These are phyloP conservation scores for Clarias pachynema DNA, from an alignment of 2,797 vertebrate species.

Conservation along the genomic window DNA sequence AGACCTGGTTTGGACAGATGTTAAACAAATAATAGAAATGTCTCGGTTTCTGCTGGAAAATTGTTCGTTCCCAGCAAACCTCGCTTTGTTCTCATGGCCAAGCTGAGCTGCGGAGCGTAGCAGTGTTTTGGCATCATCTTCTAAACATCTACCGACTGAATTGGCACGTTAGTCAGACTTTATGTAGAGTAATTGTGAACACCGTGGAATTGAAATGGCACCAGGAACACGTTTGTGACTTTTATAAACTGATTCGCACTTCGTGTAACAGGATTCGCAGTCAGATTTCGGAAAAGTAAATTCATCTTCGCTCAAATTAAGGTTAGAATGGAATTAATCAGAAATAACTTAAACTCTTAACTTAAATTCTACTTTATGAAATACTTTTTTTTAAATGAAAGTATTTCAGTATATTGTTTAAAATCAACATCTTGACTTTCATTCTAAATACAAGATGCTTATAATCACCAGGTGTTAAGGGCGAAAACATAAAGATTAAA, in stretches of 20 bases:
- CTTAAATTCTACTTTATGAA: neutral
- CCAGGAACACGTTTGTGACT: too few relatives aligned
- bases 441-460: neutral
- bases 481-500: neutral
- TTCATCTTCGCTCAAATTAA: neutral
- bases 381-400: neutral
- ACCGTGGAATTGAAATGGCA: neutral
- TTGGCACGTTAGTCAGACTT: neutral
- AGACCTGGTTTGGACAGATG: neutral
- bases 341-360: too few relatives aligned
- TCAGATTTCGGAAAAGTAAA: neutral
- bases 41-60: neutral
- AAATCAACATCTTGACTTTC: neutral
- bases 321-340: neutral
- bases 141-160: neutral
- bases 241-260: neutral
- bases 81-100: conserved; percentile 4
- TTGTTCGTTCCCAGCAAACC: neutral
- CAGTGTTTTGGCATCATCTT: neutral
- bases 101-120: neutral
- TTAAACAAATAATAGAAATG: neutral
- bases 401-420: neutral
- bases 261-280: neutral
- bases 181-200: neutral
- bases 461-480: neutral